These are phyloP conservation scores for Eueides isabella DNA, from an alignment of 1,140 invertebrate genomes.

Conservation along the genomic window DNA sequence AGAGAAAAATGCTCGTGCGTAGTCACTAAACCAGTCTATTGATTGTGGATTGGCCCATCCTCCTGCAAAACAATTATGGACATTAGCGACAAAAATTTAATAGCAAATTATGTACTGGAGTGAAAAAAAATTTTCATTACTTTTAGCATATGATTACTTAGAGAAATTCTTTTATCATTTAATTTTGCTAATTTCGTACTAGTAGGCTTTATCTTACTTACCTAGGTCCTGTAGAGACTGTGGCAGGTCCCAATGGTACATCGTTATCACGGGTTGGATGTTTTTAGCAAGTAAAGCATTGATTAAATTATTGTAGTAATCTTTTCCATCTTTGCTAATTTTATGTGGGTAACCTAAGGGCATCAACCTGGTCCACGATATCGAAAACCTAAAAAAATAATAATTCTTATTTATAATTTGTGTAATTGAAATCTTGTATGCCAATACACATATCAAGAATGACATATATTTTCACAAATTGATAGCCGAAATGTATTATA, in stretches of 20 bases:
- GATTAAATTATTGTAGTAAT: constrained; percentile 80
- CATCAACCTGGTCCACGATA: constrained; percentile 53
- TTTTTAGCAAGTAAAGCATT: constrained; percentile 77
- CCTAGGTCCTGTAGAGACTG: constrained; percentile 19
- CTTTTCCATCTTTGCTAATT: constrained; percentile 51
- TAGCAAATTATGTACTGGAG: no score
- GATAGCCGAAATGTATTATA: background rate
- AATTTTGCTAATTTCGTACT: no score
- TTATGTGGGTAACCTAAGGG: constrained; percentile 46
- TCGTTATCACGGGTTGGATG: constrained; percentile 82
- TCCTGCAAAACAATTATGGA: background rate
- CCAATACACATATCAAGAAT: no score
- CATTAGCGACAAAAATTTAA: no score
- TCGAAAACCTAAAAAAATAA: constrained; percentile 52
- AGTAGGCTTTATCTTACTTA: background rate
- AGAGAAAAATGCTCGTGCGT: background rate
- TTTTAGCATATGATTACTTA: no score
- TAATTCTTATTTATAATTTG: no score
- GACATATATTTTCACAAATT: background rate
- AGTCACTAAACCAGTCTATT: constrained; percentile 4
- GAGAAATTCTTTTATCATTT: no score
- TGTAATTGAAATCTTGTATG: no score
- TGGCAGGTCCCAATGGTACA: constrained; percentile 22
- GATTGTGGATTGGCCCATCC: constrained; percentile 3
- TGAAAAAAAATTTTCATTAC: no score